Conservation (phyloP, 2,113 vertebrate species). For the Melanerpes formicivorus region DNA sequence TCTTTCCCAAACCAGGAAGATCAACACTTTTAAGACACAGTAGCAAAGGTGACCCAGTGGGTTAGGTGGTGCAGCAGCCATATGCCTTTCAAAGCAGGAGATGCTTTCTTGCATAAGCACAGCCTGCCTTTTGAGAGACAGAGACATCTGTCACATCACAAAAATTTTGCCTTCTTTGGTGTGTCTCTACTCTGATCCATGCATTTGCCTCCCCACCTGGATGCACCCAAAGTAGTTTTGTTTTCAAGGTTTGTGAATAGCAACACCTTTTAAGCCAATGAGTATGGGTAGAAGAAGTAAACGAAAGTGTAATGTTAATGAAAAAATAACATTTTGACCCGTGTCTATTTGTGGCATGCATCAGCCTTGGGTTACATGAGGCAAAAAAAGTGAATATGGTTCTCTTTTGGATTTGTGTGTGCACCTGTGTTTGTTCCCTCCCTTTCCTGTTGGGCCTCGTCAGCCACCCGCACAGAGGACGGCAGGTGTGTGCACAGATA, state of each 20-base stretch:
- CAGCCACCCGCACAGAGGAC: background rate
- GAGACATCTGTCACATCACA: background rate
- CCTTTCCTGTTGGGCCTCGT: fast-evolving
- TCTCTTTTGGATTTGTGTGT: background rate
- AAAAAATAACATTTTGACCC: background rate
- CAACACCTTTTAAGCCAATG: background rate
- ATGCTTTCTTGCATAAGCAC: background rate
- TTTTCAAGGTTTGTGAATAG: background rate
- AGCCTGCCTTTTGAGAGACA: background rate
- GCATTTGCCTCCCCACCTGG: background rate
- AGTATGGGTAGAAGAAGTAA: background rate
- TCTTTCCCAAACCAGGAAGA: background rate
- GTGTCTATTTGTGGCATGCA: fast-evolving
- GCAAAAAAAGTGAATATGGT: background rate
- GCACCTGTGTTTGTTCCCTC: background rate
- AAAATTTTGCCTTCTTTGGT: background rate
- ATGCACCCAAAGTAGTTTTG: background rate
- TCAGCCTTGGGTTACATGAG: background rate
- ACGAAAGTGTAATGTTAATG: background rate
- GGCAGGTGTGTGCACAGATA: background rate
- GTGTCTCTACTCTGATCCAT: background rate
- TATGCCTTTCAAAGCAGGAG: background rate
- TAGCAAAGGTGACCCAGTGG: background rate
- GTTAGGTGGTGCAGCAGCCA: background rate
- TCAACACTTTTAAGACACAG: background rate